These are phyloP conservation scores for Esperia sulphurella DNA, from an alignment of 2,888 invertebrate genomes.

Conservation along the genomic window DNA sequence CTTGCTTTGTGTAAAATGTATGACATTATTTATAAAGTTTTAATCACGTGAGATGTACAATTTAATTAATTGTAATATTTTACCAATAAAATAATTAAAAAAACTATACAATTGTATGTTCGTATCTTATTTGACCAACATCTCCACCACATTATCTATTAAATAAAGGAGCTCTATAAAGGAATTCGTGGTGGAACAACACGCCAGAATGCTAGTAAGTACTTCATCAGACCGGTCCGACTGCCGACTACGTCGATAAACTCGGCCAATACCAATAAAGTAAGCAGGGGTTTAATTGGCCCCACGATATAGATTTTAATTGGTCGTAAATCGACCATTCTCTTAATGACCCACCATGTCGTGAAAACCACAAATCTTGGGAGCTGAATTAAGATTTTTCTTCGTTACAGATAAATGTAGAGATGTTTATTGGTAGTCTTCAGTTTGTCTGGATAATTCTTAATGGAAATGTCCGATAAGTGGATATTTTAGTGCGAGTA, in stretches of 20 bases:
- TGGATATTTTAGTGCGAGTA: conserved; percentile 19
- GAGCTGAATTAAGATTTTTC: conserved; percentile 39
- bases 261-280: conserved; percentile 59
- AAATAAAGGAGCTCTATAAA: background rate
- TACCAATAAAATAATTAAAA: too few relatives aligned
- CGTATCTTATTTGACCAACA: too few relatives aligned
- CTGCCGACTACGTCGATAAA: conserved; percentile 44
- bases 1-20: too few relatives aligned
- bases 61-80: too few relatives aligned
- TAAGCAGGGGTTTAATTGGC: conserved; percentile 63
- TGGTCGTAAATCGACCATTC: conserved; percentile 56
- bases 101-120: too few relatives aligned
- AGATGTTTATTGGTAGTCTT: background rate
- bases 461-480: conserved; percentile 41
- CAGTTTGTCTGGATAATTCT: conserved; percentile 16
- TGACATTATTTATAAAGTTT: too few relatives aligned
- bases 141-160: background rate
- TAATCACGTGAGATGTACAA: too few relatives aligned
- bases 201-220: background rate
- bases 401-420: conserved; percentile 26
- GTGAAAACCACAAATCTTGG: conserved; percentile 39
- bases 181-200: background rate
- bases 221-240: conserved; percentile 27
- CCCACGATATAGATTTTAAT: conserved; percentile 70
- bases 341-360: conserved; percentile 47